Evolutionary conservation across 2,888 invertebrate species (phyloP), one percentile per base, ranked within the genome.

Genomic region (Leucoptera coffeella): DNA sequence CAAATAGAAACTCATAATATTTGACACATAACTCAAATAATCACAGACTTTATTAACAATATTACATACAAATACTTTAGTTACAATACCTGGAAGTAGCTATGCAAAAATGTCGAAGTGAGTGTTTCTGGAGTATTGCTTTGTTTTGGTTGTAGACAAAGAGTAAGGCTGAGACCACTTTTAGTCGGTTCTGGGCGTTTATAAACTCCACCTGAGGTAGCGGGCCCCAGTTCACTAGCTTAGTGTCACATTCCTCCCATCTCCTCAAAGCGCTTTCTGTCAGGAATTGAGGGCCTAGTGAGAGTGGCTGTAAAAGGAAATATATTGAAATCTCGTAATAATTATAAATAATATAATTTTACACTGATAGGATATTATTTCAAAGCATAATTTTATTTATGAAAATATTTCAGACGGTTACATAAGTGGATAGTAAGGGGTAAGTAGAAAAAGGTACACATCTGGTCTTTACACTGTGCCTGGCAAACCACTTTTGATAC

Each of bases 151-250:
- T 92, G 58, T 88, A 94, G 37, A 90, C 78, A 54, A 90, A 91
- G 31, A 93, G 69, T 17, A 96, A 71, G 27, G 91, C 87, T 1
- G 92, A 82, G 74, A 94, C 80, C n/a, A 95, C 85, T 52, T 83
- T 82, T 36, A 87, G 77, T 31, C 94, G 77, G 56, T 93, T 96
- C 54, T 93, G 91, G 22, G 93, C 90, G 56, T 90, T 91, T 15
- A 96, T 76, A 12, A 80, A 78, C 53, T 94, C 93, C 23, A 93
- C 83, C 51, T 92, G 91, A 9, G 88, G 80, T 39, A 88, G 74
- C 8, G 95, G 95, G 1, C 95, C 94, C 84, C 93, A 89, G 44
- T 82, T 85, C 23, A 94, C 86, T 33, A 87, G 76, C 43, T 88
- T 87, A 21, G 85, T 85, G 42, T 91, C 88, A 43, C 90, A 87